These are phyloP conservation scores for Empis stercorea DNA, from an alignment of 2,888 invertebrate genomes.

Conservation along the genomic window DNA sequence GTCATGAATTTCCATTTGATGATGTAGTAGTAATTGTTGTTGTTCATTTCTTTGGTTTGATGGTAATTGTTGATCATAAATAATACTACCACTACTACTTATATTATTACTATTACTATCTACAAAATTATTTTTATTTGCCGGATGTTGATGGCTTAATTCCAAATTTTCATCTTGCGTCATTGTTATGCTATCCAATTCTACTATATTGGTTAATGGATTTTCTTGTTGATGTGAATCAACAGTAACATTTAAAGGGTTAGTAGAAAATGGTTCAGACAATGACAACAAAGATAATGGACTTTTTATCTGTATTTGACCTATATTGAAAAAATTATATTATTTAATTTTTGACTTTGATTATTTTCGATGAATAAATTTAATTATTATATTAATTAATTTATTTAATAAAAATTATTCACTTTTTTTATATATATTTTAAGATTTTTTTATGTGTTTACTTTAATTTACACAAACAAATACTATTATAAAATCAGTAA, in stretches of 20 bases:
- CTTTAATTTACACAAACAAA: too few relatives aligned
- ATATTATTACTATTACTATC: not conserved
- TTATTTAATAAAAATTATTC: not conserved
- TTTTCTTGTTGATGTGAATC: not conserved
- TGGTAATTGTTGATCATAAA: not conserved
- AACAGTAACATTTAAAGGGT: not conserved
- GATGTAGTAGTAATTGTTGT: not conserved
- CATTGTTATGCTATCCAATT: not conserved
- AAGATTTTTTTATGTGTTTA: too few relatives aligned
- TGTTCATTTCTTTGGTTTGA: not conserved
- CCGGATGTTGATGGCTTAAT: constrained; percentile 6
- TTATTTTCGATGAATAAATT: too few relatives aligned
- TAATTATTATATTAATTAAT: not conserved
- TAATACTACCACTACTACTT: not conserved
- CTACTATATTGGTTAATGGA: not conserved
- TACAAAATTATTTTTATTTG: not conserved
- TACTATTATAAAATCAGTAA: not conserved
- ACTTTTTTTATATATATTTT: not conserved
- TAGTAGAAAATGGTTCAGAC: not conserved
- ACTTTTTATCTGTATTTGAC: constrained; percentile 10
- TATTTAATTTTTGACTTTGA: not conserved
- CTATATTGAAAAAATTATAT: constrained; percentile 13
- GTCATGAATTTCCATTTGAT: not conserved
- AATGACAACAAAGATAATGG: not conserved
- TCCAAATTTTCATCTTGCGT: constrained; percentile 12